Evolutionary conservation across 2,888 invertebrate species (phyloP).

Genomic region (Gasteruption jaculator): DNA sequence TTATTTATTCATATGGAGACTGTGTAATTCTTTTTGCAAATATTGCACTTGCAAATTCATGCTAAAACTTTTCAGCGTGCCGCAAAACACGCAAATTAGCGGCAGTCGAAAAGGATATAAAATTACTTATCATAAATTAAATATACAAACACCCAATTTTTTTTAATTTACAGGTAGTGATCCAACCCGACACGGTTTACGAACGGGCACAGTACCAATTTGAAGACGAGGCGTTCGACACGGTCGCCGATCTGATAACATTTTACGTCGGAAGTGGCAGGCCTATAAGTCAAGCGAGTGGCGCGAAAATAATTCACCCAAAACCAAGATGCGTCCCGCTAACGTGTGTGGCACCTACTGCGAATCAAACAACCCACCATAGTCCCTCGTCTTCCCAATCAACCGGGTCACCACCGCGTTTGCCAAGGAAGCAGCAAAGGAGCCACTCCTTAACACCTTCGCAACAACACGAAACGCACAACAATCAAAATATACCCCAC

Average conservation of each 20-base stretch:
- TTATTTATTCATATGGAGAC: constrained; percentile 7
- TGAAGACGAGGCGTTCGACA: constrained; percentile 90
- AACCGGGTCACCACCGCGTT: constrained; percentile 46
- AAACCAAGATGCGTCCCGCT: constrained; percentile 77
- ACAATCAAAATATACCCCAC: too few relatives aligned
- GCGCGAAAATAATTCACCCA: constrained; percentile 81
- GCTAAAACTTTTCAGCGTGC: too few relatives aligned
- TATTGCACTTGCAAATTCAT: too few relatives aligned
- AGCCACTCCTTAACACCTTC: constrained; percentile 75
- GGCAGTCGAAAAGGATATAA: too few relatives aligned
- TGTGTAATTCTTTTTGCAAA: too few relatives aligned
- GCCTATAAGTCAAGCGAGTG: constrained; percentile 83
- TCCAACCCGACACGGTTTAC: constrained; percentile 87
- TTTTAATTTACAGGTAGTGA: constrained; percentile 60
- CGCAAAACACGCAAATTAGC: too few relatives aligned
- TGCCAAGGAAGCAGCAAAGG: constrained; percentile 62
- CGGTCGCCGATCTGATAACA: constrained; percentile 88
- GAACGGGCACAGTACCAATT: constrained; percentile 90
- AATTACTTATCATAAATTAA: too few relatives aligned
- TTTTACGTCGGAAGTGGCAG: constrained; percentile 89
- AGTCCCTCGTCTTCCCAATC: constrained; percentile 59
- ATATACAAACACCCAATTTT: too few relatives aligned
- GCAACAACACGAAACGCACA: constrained; percentile 29
- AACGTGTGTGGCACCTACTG: constrained; percentile 40
- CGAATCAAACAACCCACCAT: constrained; percentile 36